Conservation (phyloP, 2,888 invertebrate genomes). For the Yponomeuta plumbellus region DNA sequence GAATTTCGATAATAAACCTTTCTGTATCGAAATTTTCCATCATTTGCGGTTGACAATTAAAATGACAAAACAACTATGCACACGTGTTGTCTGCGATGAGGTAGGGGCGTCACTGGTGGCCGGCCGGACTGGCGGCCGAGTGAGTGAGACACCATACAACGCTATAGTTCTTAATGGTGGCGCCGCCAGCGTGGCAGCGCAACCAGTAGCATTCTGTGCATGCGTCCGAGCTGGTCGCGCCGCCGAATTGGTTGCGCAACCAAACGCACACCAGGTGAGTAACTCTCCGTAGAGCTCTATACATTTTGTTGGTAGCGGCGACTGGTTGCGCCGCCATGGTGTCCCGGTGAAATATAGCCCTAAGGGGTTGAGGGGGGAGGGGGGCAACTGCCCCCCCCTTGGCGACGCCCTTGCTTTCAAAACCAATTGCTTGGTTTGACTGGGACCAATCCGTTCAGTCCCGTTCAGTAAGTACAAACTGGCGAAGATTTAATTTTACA, state of each 20-base stretch:
- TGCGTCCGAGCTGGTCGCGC: constrained; percentile 4
- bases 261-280: constrained; percentile 16
- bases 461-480: no score
- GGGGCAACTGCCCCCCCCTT: no score
- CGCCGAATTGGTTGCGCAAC: constrained; percentile 13
- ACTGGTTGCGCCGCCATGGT: no score
- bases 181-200: constrained; percentile 13
- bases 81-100: constrained; percentile 15
- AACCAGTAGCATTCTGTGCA: constrained; percentile 13
- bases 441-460: no score
- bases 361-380: no score
- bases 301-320: constrained; percentile 10
- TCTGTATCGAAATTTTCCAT: constrained; percentile 25
- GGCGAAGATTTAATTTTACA: no score
- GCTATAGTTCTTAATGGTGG: constrained; percentile 9
- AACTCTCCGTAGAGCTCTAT: constrained; percentile 15
- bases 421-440: no score
- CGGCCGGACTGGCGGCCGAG: constrained; percentile 19
- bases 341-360: no score
- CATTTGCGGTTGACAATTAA: constrained; percentile 20
- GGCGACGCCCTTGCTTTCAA: no score
- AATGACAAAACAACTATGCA: no score
- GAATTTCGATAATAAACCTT: constrained; percentile 26
- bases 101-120: constrained; percentile 20
- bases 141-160: constrained; percentile 18